Base-by-base conservation (phyloP, 2,888 invertebrate genomes). In the Eupelmus urozonus region DNA sequence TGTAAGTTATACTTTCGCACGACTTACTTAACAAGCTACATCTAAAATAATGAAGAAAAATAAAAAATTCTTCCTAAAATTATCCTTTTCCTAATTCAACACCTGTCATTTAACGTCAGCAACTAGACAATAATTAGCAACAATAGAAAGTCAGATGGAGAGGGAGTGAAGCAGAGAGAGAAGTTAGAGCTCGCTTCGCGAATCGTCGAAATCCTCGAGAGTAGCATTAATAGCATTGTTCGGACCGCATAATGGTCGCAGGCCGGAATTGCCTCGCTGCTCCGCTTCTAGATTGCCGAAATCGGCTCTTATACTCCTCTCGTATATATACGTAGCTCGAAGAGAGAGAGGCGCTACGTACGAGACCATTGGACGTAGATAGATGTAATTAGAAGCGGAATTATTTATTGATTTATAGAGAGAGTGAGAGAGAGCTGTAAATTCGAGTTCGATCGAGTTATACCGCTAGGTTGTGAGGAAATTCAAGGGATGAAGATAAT, bases 151-250 rank as follows among this genome's bases (percentile, higher is more conserved):
- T 70, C 23, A 23, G 23, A 34, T 3, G 34, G 9, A 34, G 3
- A 34, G 34, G 9, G 34, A 34, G 3, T 5, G 34, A 34, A 9
- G 9, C 5, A 45, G 2, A 45, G 45, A 7, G 16, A 45, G 45
- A 45, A 45, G 45, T 16, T 7, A 45, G 45, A 45, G 16, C 2
- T 13, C 13, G 1, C 20, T n/a, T n/a, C n/a, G n/a, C 60, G 51
- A 69, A 69, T 76, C 18, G 62, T 13, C 55, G 51, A 40, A 73
- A 78, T 78, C 67, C 78, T 67, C 66, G 67, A 23, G 70, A 76
- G 70, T 69, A 42, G 69, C 55, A 74, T 73, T 74, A 74, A 78
- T 78, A 25, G 62, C 63, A 78, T 78, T 78, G 78, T 74, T 74
- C 74, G 40, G 69, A 74, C 74, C 74, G 51, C 78, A 78, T 78